A percentile compares a stretch with the other conserved stretches of the same genome.
phyloP scores from a whole-genome alignment of 2,113 vertebrate genomes.

The Brienomyrus longianalis region DNA sequence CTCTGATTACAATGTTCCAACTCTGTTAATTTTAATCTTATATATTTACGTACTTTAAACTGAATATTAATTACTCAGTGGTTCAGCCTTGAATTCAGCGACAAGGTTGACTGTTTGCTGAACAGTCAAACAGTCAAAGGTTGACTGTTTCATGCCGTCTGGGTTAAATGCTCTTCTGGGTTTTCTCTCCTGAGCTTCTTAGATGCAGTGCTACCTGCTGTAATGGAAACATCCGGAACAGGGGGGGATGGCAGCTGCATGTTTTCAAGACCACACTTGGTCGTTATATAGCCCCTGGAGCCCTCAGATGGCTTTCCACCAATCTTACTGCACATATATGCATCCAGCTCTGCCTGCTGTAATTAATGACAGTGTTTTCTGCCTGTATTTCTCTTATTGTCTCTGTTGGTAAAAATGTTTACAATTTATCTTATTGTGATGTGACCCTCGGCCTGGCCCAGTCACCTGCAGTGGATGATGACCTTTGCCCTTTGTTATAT shows the following conservation, averaged over 20 bases:
- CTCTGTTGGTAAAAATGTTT: too few relatives aligned
- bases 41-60: neutral
- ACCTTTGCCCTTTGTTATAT: neutral
- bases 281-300: neutral
- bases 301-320: neutral
- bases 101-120: neutral
- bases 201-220: neutral
- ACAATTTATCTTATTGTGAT: neutral
- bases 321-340: neutral
- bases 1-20: neutral
- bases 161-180: neutral
- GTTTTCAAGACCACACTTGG: neutral
- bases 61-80: neutral
- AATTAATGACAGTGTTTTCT: neutral
- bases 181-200: neutral
- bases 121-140: too few relatives aligned
- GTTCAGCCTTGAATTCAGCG: neutral
- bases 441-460: neutral
- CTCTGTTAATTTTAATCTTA: neutral
- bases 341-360: neutral
- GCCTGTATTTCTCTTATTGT: too few relatives aligned
- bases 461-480: neutral
- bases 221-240: neutral
- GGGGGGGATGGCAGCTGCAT: neutral
- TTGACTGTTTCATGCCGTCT: too few relatives aligned